A percentile compares a stretch with the other conserved stretches of the same genome.
Evolutionary conservation across 2,113 vertebrate species (phyloP).

Genomic region (Orcinus orca): DNA sequence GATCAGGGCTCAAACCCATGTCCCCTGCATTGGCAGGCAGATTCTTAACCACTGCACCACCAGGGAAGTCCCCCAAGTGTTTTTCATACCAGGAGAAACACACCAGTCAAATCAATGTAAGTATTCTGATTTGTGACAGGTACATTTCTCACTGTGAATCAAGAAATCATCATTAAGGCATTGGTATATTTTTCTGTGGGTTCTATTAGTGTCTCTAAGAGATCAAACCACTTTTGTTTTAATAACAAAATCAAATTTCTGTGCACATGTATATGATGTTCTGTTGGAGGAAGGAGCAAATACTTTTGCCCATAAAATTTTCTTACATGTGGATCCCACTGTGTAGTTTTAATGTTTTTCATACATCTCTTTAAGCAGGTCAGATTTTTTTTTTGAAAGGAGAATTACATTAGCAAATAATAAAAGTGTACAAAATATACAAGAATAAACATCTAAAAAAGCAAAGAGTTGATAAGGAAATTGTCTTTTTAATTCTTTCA

Average conservation of each 20-base stretch:
- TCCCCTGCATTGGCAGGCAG: too few relatives aligned
- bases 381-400: neutral
- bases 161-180: neutral
- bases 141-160: neutral
- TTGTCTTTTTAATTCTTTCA: neutral
- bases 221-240: neutral
- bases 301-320: neutral
- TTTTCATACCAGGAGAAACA: neutral
- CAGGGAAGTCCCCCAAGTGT: neutral
- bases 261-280: neutral
- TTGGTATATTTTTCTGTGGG: neutral
- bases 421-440: neutral
- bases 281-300: neutral
- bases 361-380: neutral
- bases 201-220: neutral
- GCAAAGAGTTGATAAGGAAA: neutral
- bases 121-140: neutral
- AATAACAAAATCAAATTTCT: neutral
- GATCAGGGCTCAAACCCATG: too few relatives aligned
- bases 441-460: neutral
- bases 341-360: neutral
- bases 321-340: neutral
- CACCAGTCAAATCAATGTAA: neutral
- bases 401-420: slow-evolving; percentile 12
- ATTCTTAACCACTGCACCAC: too few relatives aligned